Base-by-base conservation (phyloP, 64 coral and sea anemone species). In the Dendrophyllia cribrosa region DNA sequence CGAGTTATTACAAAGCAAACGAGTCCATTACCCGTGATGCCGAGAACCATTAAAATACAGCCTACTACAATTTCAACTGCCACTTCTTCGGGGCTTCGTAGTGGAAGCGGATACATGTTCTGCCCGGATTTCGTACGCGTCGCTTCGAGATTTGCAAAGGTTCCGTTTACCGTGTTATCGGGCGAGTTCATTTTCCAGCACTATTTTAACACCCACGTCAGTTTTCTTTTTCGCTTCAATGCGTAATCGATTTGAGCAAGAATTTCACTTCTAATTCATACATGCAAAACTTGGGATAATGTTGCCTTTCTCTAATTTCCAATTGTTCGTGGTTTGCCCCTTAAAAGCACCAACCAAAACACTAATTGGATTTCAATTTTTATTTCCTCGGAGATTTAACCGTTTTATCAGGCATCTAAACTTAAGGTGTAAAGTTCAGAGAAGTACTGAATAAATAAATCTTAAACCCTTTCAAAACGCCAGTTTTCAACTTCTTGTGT, bases 1-100 rank as follows among this genome's bases (percentile, higher is more conserved):
- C 79, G 88, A n/a, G 72, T 74, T 17, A 95, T 88, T 0, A 91
- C 90, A 61, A 82, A 95, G 55, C 94, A 95, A 52, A 95, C 89
- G 22, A 95, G 20, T 3, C 83, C 83, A 52, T 95, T 95, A 47
- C 94, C 94, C 63, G 51, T 58, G 24, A 95, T n/a, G 20, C 94
- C 94, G 9, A 87, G 47, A 44, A 92, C 3, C 16, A 82, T 82
- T 58, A 95, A 65, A 13, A 83, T 5, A 76, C 83, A 88, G 19
- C 72, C 94, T 9, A 95, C 43, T n/a, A 88, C 56, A 26, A 86
- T 92, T 78, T 95, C 94, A 7, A 85, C 43, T 6, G 87, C 15
- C 4, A 95, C 83, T 92, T 95, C 94, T 51, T 51, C 21, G n/a
- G 20, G 14, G 14, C 89, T 82, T 80, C 94, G 23, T 21, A 64